These are phyloP conservation scores for Himalopsyche tibetana DNA, from an alignment of 2,888 invertebrate genomes.

Conservation along the genomic window DNA sequence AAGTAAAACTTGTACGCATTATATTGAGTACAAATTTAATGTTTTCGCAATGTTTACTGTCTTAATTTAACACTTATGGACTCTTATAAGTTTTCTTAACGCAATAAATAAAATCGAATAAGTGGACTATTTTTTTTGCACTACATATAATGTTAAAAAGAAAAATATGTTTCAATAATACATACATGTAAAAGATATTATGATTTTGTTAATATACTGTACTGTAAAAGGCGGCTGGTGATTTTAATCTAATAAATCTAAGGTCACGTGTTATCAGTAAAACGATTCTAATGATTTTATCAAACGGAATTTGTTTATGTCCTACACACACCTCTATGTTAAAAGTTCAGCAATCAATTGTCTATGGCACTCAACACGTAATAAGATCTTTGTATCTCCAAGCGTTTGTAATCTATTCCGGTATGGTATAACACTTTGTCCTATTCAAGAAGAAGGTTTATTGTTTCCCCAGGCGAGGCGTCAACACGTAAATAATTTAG, in stretches of 20 bases:
- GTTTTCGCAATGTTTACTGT: no score
- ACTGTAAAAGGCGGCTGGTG: conserved; percentile 1
- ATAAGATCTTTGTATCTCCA: conserved; percentile 35
- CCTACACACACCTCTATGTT: conserved; percentile 19
- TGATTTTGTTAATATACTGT: background rate
- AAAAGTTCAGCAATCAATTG: conserved; percentile 40
- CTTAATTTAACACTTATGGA: no score
- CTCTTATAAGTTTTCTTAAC: no score
- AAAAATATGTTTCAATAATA: no score
- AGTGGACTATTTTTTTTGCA: no score
- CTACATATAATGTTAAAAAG: no score
- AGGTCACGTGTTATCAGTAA: conserved; percentile 38
- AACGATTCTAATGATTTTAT: conserved; percentile 41
- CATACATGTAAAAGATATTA: no score
- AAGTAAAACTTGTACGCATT: no score
- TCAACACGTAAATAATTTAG: conserved; percentile 39
- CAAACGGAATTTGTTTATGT: conserved; percentile 38
- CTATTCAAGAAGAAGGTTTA: conserved; percentile 45
- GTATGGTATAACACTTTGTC: conserved; percentile 29
- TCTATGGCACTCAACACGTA: conserved; percentile 41
- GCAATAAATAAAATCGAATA: no score
- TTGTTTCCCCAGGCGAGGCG: conserved; percentile 39
- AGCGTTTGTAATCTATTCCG: conserved; percentile 12
- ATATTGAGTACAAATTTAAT: no score
- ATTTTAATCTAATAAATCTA: conserved; percentile 37